These are phyloP conservation scores for Oncorhynchus masou DNA, from an alignment of 2,113 vertebrate genomes.

Conservation along the genomic window DNA sequence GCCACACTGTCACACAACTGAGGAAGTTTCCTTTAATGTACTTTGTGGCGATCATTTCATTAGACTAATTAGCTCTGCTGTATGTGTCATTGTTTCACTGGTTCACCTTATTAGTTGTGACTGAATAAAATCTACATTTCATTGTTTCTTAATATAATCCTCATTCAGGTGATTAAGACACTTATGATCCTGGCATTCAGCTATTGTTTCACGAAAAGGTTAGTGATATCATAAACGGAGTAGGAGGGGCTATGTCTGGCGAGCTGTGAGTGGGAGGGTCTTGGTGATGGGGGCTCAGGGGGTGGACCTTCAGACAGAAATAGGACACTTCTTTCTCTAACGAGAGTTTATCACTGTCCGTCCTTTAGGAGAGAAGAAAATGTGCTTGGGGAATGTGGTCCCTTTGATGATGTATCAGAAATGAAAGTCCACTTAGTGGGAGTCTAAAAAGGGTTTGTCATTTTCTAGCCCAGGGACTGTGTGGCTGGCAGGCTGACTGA, in stretches of 20 bases:
- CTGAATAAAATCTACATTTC: conserved; percentile 32
- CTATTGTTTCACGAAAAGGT: conserved; percentile 15
- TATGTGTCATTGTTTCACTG: conserved; percentile 43
- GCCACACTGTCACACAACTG: conserved; percentile 32
- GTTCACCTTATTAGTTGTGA: conserved; percentile 28
- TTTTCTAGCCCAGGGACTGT: conserved; percentile 47
- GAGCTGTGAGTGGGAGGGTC: conserved; percentile 14
- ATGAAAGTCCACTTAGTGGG: conserved; percentile 35
- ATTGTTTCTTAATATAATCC: conserved; percentile 33
- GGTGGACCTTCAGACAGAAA: conserved; percentile 31
- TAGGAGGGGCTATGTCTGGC: background rate
- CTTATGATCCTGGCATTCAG: background rate
- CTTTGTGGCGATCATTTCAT: conserved; percentile 45
- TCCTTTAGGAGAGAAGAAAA: conserved; percentile 45
- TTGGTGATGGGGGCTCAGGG: conserved; percentile 21
- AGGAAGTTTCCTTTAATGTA: conserved; percentile 36
- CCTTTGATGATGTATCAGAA: conserved; percentile 22
- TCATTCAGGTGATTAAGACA: conserved; percentile 35
- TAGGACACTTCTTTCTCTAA: conserved; percentile 40
- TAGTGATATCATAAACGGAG: conserved; percentile 14
- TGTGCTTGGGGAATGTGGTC: conserved; percentile 10
- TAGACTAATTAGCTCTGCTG: conserved; percentile 44
- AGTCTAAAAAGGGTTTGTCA: conserved; percentile 53
- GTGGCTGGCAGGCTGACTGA: background rate
- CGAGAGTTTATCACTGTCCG: conserved; percentile 46